phyloP scores from a whole-genome alignment of 2,888 invertebrate genomes.

The Adelognathus sp. region DNA sequence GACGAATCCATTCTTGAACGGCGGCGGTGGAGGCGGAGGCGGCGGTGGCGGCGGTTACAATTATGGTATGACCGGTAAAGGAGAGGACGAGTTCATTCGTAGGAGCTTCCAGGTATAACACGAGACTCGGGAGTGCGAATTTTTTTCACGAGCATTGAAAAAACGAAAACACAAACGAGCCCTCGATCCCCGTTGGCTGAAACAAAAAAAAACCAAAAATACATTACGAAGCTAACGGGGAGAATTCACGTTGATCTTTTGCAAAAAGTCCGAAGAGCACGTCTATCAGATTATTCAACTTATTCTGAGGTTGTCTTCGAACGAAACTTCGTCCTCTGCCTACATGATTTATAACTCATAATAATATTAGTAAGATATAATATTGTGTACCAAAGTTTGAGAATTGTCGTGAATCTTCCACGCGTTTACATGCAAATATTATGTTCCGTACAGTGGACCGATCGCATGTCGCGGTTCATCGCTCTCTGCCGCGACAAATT shows the following conservation, averaged over 20 bases:
- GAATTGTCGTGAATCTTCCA: neutral
- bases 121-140: slow-evolving; percentile 51
- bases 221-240: neutral
- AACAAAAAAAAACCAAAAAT: neutral
- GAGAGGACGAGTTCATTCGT: slow-evolving; percentile 79
- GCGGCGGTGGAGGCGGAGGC: slow-evolving; percentile 65
- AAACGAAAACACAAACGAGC: neutral
- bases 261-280: neutral
- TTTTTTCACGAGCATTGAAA: slow-evolving; percentile 43
- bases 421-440: neutral
- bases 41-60: slow-evolving; percentile 73
- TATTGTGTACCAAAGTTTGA: neutral
- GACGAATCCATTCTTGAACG: slow-evolving; percentile 79
- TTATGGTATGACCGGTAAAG: slow-evolving; percentile 75
- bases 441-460: no score
- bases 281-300: neutral
- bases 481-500: neutral
- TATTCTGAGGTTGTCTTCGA: slow-evolving; percentile 44
- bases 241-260: neutral
- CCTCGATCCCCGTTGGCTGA: slow-evolving; percentile 10
- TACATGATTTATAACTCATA: slow-evolving; percentile 14
- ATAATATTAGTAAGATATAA: neutral
- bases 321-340: slow-evolving; percentile 66
- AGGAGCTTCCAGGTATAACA: slow-evolving; percentile 79
- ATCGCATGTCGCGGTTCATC: no score